These are phyloP conservation scores for Thermophis baileyi DNA, from an alignment of 2,113 vertebrate species.

Conservation along the genomic window DNA sequence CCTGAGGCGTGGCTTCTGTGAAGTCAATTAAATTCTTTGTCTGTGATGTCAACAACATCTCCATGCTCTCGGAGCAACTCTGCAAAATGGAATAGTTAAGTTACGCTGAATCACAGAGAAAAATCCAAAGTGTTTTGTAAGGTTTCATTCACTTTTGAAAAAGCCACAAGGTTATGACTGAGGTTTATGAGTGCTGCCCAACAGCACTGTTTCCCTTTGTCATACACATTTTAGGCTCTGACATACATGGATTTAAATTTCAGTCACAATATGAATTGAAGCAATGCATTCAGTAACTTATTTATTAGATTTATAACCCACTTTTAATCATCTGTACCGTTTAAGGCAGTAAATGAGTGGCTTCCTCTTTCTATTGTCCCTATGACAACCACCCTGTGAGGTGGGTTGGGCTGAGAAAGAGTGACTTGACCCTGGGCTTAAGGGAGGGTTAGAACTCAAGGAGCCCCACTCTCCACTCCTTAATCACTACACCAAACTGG, in stretches of 20 bases:
- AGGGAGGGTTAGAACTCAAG: not conserved
- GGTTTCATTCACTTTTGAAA: not conserved
- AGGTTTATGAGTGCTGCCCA: not conserved
- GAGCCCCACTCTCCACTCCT: not conserved
- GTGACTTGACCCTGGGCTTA: not conserved
- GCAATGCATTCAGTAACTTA: not conserved
- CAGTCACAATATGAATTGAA: slow-evolving; percentile 1
- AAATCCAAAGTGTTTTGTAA: not conserved
- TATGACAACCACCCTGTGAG: not conserved
- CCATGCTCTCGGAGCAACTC: slow-evolving; percentile 79
- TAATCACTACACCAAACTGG: not conserved
- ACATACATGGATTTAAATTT: not conserved
- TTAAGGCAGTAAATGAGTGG: not conserved
- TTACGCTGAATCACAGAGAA: slow-evolving; percentile 21
- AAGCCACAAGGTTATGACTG: not conserved
- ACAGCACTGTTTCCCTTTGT: not conserved
- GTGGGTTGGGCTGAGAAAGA: not conserved
- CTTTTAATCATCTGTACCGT: not conserved
- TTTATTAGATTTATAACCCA: not conserved
- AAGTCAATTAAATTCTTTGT: slow-evolving; percentile 93
- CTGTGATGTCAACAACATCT: slow-evolving; percentile 67
- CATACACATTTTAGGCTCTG: not conserved
- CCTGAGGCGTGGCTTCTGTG: slow-evolving; percentile 79
- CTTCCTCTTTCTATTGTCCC: not conserved
- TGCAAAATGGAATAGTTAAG: slow-evolving; percentile 67